Evolutionary conservation across 2,797 vertebrate species (phyloP).

Genomic region (Hafferia zeledoni): DNA sequence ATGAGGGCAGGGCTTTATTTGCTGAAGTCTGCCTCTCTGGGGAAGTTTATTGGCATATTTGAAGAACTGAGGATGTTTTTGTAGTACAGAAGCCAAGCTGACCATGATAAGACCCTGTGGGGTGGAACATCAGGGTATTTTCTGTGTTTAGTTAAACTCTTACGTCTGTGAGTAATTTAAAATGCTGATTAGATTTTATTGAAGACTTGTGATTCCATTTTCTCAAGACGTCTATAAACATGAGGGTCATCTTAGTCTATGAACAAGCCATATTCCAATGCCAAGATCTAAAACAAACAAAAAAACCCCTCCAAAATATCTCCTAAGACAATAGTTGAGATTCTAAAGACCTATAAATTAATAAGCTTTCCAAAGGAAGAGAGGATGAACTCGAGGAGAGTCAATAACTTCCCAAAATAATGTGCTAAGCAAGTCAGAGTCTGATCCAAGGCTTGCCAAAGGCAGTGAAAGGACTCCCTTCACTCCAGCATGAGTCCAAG

Average conservation of each 20-base stretch:
- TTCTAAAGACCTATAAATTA: not conserved
- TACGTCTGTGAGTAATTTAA: conserved; percentile 27
- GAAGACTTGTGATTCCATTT: conserved; percentile 5
- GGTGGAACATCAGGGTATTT: conserved; percentile 29
- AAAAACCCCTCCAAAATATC: fast-evolving
- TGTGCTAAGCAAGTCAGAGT: not conserved
- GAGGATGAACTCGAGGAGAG: not conserved
- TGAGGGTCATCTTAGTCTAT: not conserved
- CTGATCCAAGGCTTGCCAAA: not conserved
- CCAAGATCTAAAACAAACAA: conserved; percentile 21
- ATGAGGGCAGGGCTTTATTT: not conserved
- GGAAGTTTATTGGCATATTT: conserved; percentile 15
- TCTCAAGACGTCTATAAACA: conserved; percentile 14
- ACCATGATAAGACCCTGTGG: not conserved
- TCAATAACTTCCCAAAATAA: not conserved
- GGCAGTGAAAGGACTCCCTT: not conserved
- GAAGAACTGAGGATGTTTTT: conserved; percentile 55
- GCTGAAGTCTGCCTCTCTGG: not conserved
- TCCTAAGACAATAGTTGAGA: not conserved
- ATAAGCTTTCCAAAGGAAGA: not conserved
- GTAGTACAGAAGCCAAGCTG: conserved; percentile 26
- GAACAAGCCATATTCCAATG: not conserved
- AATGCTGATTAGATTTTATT: conserved; percentile 41
- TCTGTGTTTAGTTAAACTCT: conserved; percentile 57
- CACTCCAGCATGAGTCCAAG: not conserved